Evolutionary conservation across 2,888 invertebrate species (phyloP), one percentile per base, ranked within the genome.

Genomic region (Brenthis daphne): DNA sequence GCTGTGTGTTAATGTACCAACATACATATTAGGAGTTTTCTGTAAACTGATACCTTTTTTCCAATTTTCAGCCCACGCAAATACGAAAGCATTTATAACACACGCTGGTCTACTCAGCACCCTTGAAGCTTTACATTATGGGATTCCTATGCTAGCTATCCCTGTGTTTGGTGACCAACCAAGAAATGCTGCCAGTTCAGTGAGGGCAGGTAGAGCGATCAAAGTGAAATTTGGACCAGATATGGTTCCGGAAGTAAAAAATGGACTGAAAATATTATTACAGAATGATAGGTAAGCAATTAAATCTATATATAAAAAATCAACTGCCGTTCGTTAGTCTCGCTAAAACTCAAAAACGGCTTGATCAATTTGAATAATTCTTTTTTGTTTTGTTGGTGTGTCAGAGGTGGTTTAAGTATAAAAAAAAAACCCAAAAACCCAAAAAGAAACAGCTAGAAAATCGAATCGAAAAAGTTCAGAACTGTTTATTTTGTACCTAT

Each of bases 141-240:
- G 88, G 0, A 84, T 89, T 0, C 88, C 89, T 0, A 70, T 88
- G 2, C 75, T 89, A 8, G 83, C 83, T 0, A 71, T 88, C 0
- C 89, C 89, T 0, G 80, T 89, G 14, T 87, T 84, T 29, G 89
- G 82, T 4, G 89, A 90, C 72, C 89, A 89, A 76, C 84, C 81
- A 0, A 67, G 72, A 4, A 88, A 89, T 70, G 86, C 88, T 0
- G 77, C 76, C 3, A 74, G 80, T 0, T 82, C 82, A 0, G 78
- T 73, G 3, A 60, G 70, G 0, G 69, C 75, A 0, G 88, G 88
- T 0, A 82, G 80, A 56, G 88, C 85, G 0, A 64, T 80, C 5
- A 76, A 61, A n/a, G 80, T 85, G 0, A 67, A 71, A 2, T 85
- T 80, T 64, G 68, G 75, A 0, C 67, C 71, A 0, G 74, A 82